Percentiles rank a stretch among this genome's conserved stretches.
These are phyloP conservation scores for Syndactyla subalaris DNA, from an alignment of 2,797 vertebrate species.

Conservation along the genomic window DNA sequence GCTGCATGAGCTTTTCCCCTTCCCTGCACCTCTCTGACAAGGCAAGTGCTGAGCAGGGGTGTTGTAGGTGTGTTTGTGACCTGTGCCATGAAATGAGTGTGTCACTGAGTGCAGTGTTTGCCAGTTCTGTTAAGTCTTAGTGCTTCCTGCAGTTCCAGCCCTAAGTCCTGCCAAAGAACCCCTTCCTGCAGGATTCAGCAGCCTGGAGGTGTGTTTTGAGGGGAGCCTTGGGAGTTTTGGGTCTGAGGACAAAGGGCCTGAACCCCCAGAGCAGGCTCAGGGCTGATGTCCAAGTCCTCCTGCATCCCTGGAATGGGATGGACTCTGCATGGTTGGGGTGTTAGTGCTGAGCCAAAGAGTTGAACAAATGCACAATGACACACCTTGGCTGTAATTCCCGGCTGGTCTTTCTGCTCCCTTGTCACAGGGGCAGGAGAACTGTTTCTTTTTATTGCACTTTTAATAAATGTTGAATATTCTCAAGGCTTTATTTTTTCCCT, in stretches of 20 bases:
- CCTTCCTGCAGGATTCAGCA: neutral
- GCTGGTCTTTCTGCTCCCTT: neutral
- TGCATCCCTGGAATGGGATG: neutral
- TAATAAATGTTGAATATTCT: constrained; percentile 12
- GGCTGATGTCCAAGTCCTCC: neutral
- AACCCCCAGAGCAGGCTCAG: neutral
- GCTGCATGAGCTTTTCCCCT: neutral
- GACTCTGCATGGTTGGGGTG: neutral
- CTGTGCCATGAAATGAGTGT: neutral
- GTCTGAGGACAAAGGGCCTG: neutral
- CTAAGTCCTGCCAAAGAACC: neutral
- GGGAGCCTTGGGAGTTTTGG: neutral
- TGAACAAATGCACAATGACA: neutral
- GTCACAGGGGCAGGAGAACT: neutral
- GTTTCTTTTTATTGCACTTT: constrained; percentile 49
- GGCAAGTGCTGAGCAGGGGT: neutral
- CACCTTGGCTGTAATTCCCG: constrained; percentile 13
- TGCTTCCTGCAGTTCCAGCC: neutral
- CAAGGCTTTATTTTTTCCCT: neutral
- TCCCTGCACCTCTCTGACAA: neutral
- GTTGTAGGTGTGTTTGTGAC: neutral
- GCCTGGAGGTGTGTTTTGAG: neutral
- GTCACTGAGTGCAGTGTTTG: neutral
- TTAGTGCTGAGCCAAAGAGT: neutral
- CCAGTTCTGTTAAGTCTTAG: neutral